Base-by-base conservation (phyloP, 2,113 vertebrate species). In the Coptodon rendalli region DNA sequence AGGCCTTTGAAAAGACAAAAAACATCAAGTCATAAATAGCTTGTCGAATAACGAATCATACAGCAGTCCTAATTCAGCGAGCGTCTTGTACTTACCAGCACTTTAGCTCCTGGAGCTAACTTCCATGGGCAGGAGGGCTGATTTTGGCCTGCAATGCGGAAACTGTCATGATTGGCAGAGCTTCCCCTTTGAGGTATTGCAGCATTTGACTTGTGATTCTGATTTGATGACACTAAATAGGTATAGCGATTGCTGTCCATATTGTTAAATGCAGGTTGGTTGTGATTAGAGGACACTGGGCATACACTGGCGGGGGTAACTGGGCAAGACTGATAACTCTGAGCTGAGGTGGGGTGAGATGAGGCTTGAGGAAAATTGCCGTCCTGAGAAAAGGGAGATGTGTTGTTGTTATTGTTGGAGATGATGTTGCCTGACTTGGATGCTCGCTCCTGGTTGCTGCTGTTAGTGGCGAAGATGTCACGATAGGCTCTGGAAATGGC, bases 401-500 rank as follows among this genome's bases (percentile, higher is more conserved):
- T 57, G 88, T 89, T 91, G 85, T 90, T 92, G 91, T 66, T 68
- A 34, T 68, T 68, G 19, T 38, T 89, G 79, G 81, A 88, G 81
- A 61, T 38, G 83, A 93, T 87, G 87, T 90, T 91, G 24, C 80
- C 84, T 54, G 88, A 93, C 89, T 95, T 96, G 82, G 87, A 63
- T 9, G 91, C 34, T 82, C 85, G 91, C 73, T 96, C 95, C 43
- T 94, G 94, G 79, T 88, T 86, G 83, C 57, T 84, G 85, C 59
- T 87, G 80, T 57, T 95, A 59, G 54, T 94, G 34, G 92, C 91
- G 86, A 96, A 97, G 92, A 96, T 96, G 91, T 96, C 92, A 12
- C 85, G 94, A 89, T 97, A 97, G 12, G 96, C 96, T 89, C 92
- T 94, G 68, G 97, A 95, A 92, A 97, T 96, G 81, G 94, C 92